These are phyloP conservation scores for Myioborus melanocephalus DNA, from an alignment of 2,797 vertebrate species.

Conservation along the genomic window DNA sequence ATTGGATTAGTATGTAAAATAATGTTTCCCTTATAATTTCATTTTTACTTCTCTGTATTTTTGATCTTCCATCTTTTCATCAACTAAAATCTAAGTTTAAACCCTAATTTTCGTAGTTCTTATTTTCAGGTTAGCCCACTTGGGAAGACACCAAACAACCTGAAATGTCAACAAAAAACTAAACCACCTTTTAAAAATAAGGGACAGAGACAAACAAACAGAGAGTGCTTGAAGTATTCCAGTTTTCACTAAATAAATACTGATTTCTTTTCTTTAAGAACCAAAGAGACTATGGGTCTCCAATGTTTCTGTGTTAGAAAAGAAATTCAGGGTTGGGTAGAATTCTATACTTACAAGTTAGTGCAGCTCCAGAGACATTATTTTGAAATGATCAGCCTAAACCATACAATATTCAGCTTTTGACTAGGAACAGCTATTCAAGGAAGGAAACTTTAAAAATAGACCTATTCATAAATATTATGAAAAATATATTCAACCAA, in stretches of 20 bases:
- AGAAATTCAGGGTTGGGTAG: neutral
- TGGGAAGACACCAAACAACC: neutral
- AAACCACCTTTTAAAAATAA: neutral
- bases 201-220: neutral
- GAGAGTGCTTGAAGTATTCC: neutral
- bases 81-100: neutral
- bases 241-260: neutral
- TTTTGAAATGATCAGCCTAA: neutral
- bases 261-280: neutral
- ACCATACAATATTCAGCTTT: neutral
- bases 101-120: neutral
- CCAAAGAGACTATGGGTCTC: accelerated
- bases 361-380: neutral
- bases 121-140: neutral
- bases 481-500: neutral
- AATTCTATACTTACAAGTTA: neutral
- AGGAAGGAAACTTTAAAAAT: neutral
- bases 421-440: neutral
- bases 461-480: neutral
- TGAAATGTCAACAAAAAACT: neutral
- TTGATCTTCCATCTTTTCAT: neutral
- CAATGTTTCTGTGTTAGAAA: neutral
- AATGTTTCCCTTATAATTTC: neutral
- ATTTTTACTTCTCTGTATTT: neutral
- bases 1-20: neutral